phyloP scores from a whole-genome alignment of 2,797 vertebrate genomes.

The Epinephelus coioides region DNA sequence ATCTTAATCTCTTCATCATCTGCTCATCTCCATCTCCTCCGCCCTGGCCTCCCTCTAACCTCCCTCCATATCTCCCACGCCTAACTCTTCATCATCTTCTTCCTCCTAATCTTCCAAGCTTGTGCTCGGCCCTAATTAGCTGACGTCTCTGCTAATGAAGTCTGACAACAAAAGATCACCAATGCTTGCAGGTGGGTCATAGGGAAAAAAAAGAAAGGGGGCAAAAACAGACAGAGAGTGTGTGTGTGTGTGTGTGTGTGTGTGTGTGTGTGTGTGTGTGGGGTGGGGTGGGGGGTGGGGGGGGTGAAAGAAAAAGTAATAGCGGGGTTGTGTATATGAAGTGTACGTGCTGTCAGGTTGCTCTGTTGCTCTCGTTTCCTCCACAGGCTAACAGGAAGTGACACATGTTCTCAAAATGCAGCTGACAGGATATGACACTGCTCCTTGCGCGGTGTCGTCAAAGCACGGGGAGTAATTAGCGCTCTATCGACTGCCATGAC shows the following conservation, averaged over 20 bases:
- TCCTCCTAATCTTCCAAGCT: slow-evolving; percentile 75
- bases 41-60: slow-evolving; percentile 35
- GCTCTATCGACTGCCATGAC: slow-evolving; percentile 82
- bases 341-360: slow-evolving; percentile 45
- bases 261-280: too few relatives aligned
- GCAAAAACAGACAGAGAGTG: background rate
- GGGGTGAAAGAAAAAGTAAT: slow-evolving; percentile 2
- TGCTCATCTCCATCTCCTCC: slow-evolving; percentile 68
- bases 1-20: slow-evolving; percentile 71
- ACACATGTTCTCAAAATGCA: slow-evolving; percentile 88
- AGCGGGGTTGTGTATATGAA: slow-evolving; percentile 23
- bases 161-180: slow-evolving; percentile 94
- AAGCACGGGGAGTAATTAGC: slow-evolving; percentile 85
- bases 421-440: slow-evolving; percentile 80
- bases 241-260: too few relatives aligned
- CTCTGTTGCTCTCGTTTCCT: slow-evolving; percentile 50
- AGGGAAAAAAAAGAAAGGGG: slow-evolving; percentile 13
- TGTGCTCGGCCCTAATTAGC: slow-evolving; percentile 83
- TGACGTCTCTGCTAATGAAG: slow-evolving; percentile 89
- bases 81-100: slow-evolving; percentile 60
- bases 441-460: slow-evolving; percentile 60
- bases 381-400: slow-evolving; percentile 90
- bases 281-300: background rate
- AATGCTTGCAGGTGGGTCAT: slow-evolving; percentile 81
- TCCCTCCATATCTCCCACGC: slow-evolving; percentile 10